Percentiles rank a stretch among this genome's conserved stretches.
phyloP scores from a whole-genome alignment of 2,888 invertebrate genomes.

The Argyresthia albistria region DNA sequence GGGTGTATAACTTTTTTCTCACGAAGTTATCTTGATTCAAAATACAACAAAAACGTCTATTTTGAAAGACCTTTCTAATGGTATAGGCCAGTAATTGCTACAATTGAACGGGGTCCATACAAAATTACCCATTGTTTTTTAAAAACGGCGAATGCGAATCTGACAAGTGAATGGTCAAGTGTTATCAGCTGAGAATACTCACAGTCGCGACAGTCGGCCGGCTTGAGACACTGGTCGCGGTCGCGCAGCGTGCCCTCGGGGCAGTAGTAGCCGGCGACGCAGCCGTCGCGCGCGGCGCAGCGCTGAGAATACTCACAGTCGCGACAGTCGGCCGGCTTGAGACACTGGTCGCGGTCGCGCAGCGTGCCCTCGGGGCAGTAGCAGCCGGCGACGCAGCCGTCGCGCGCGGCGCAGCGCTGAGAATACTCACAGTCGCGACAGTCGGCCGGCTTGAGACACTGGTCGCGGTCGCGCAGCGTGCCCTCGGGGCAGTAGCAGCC shows the following conservation, averaged over 20 bases:
- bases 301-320: slow-evolving; percentile 74
- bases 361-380: slow-evolving; percentile 84
- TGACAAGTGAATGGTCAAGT: too few relatives aligned
- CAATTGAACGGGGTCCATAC: too few relatives aligned
- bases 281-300: slow-evolving; percentile 72
- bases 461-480: slow-evolving; percentile 68
- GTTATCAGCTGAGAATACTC: too few relatives aligned
- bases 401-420: slow-evolving; percentile 57
- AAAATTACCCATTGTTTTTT: too few relatives aligned
- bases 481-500: slow-evolving; percentile 91
- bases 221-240: slow-evolving; percentile 75
- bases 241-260: slow-evolving; percentile 79
- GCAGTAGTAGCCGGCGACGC: slow-evolving; percentile 89
- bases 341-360: slow-evolving; percentile 75
- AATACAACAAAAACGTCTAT: too few relatives aligned
- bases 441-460: slow-evolving; percentile 75
- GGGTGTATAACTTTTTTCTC: too few relatives aligned
- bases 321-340: slow-evolving; percentile 76
- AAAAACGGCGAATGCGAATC: too few relatives aligned
- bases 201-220: slow-evolving; percentile 79
- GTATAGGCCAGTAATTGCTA: too few relatives aligned
- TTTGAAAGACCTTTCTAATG: too few relatives aligned
- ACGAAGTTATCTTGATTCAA: too few relatives aligned
- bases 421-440: slow-evolving; percentile 77
- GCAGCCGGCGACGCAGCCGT: slow-evolving; percentile 86